Percentiles rank a stretch among this genome's conserved stretches.
phyloP scores from a whole-genome alignment of 2,113 vertebrate species.

The Hippocampus zosterae region DNA sequence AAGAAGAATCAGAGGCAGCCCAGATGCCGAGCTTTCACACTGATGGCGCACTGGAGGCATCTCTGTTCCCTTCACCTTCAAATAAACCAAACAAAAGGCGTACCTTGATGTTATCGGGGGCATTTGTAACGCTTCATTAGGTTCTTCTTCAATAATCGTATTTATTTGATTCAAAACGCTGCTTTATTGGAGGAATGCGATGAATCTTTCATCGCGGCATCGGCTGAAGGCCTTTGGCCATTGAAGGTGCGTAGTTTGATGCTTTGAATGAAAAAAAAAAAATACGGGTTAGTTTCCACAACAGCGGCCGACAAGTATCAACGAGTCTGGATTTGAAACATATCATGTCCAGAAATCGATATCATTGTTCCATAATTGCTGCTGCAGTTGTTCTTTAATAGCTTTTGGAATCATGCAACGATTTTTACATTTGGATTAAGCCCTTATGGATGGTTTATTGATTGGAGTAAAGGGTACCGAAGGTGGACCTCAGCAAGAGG shows the following conservation, averaged over 20 bases:
- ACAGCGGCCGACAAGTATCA: too few relatives aligned
- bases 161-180: background rate
- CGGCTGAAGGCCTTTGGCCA: too few relatives aligned
- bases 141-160: background rate
- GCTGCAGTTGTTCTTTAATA: background rate
- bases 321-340: too few relatives aligned
- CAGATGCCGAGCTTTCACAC: constrained; percentile 25
- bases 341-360: too few relatives aligned
- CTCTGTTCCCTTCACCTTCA: constrained; percentile 9
- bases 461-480: background rate
- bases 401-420: background rate
- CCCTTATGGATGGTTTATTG: background rate
- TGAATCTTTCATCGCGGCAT: background rate
- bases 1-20: constrained; percentile 32
- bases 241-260: too few relatives aligned
- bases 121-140: background rate
- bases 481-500: background rate
- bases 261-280: too few relatives aligned
- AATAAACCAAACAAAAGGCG: constrained; percentile 16
- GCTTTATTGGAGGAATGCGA: background rate
- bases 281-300: too few relatives aligned
- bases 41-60: constrained; percentile 22
- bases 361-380: background rate
- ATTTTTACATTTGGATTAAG: background rate
- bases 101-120: constrained; percentile 13